Evolutionary conservation across 2,888 invertebrate genomes (phyloP), one percentile per base, ranked within the genome.

Genomic region (Ichneumoninae sp.): DNA sequence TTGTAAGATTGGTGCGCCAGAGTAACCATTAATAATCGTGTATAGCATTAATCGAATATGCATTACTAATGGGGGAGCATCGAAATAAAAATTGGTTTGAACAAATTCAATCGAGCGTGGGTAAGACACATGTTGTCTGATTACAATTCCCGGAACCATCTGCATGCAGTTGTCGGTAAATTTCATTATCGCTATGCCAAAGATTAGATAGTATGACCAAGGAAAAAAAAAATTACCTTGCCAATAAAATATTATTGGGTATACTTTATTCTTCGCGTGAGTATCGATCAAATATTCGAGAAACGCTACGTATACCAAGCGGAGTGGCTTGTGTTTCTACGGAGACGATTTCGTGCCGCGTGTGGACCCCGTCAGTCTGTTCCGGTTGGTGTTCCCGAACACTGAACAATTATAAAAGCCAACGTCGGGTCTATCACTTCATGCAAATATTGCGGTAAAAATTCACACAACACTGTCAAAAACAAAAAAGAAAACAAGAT

Each of bases 51-150:
- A 81, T 89, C 88, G 86, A 88, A 89, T 90, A 90, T 89, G 88
- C 87, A 90, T 90, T 91, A 89, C 89, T 90, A 89, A 91, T 91
- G 88, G 89, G 33, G 85, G 87, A 88, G 88, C 86, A 89, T 90
- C 88, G 85, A 88, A 89, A 90, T 88, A 68, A 75, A 57, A 73
- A 71, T 68, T 69, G 57, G 80, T 73, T 86, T 36, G 50, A 80
- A 82, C 16, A 74, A 81, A 81, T 66, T 82, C 26, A 6, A 70
- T 50, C 71, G 70, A 52, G 33, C 22, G 33, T 73, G 73, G 26
- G 0, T 63, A 16, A 36, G 10, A 19, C 57, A n/a, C 44, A 3
- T 16, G 22, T 47, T 47, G 30, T 75, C 33, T 44, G 13, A 69
- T 40, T 68, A 30, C 13, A 16, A 52, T 40, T 16, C 60, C 44